These are phyloP conservation scores for Drosophila robusta DNA, from an alignment of 2,888 invertebrate species.

Conservation along the genomic window DNA sequence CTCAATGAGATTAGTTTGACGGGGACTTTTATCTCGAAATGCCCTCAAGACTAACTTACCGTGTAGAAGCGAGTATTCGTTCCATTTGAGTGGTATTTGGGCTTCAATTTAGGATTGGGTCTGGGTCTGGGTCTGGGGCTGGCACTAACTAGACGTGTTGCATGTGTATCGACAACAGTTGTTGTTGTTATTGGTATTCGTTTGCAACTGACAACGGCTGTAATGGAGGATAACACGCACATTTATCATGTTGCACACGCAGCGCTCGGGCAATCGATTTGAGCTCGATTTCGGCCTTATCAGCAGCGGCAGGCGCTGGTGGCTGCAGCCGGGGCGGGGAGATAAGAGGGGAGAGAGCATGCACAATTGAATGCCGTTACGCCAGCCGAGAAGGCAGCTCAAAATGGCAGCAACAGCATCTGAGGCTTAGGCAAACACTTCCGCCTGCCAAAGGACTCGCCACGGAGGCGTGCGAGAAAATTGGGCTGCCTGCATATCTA, in stretches of 20 bases:
- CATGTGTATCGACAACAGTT: conserved; percentile 33
- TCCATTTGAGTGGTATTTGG: conserved; percentile 35
- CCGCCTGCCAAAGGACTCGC: conserved; percentile 59
- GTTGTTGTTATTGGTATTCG: conserved; percentile 42
- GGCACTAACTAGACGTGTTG: conserved; percentile 34
- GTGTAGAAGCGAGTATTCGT: conserved; percentile 10
- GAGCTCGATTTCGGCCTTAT: conserved; percentile 73
- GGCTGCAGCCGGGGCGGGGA: not conserved
- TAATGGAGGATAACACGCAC: conserved; percentile 67
- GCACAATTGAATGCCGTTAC: conserved; percentile 74
- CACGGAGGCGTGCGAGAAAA: conserved; percentile 42
- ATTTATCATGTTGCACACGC: conserved; percentile 74
- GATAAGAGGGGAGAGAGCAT: conserved; percentile 10
- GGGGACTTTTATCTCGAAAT: conserved; percentile 23
- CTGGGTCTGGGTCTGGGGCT: not conserved
- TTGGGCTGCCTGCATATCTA: conserved; percentile 64
- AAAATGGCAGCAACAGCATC: conserved; percentile 34
- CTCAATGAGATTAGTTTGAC: conserved; percentile 16
- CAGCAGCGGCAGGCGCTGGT: conserved; percentile 38
- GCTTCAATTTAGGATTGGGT: conserved; percentile 2
- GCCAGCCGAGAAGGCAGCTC: conserved; percentile 34
- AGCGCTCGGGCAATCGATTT: conserved; percentile 71
- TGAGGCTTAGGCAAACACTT: conserved; percentile 44
- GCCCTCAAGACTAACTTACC: conserved; percentile 3
- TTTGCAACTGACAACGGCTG: conserved; percentile 74